phyloP scores from a whole-genome alignment of 2,797 vertebrate genomes.

The Erethizon dorsatum region DNA sequence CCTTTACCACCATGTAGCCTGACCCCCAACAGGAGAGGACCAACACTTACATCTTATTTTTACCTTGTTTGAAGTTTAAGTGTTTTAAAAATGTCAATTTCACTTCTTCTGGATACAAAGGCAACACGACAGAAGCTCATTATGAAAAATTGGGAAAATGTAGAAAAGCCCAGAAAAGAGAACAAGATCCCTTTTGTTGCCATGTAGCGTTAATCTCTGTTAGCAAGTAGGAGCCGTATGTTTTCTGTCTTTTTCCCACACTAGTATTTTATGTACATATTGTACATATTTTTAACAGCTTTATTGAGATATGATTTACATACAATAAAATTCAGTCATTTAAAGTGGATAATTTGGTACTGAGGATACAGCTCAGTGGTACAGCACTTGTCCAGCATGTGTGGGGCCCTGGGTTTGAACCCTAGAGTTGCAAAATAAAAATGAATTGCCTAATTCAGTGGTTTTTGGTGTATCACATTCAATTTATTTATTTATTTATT shows the following conservation, averaged over 20 bases:
- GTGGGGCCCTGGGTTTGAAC: background rate
- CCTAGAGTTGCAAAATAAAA: background rate
- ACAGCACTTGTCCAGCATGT: background rate
- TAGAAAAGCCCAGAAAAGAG: constrained; percentile 13
- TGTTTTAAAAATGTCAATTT: constrained; percentile 21
- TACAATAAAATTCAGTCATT: background rate
- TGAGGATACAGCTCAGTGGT: background rate
- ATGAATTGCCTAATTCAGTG: background rate
- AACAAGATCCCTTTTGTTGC: background rate
- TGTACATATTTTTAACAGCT: constrained; percentile 12
- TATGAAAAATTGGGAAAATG: constrained; percentile 1
- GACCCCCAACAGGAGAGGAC: background rate
- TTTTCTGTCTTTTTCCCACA: background rate
- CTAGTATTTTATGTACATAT: constrained; percentile 11
- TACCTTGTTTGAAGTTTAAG: background rate
- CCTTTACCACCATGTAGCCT: background rate
- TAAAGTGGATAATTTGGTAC: background rate
- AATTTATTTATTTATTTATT: background rate
- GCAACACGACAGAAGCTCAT: background rate
- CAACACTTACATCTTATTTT: background rate
- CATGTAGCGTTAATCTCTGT: background rate
- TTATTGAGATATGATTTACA: constrained; percentile 15
- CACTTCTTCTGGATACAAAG: background rate
- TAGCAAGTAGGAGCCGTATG: background rate
- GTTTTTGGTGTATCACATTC: background rate